Conservation (phyloP, 2,113 vertebrate species). For the Istiophorus platypterus region DNA sequence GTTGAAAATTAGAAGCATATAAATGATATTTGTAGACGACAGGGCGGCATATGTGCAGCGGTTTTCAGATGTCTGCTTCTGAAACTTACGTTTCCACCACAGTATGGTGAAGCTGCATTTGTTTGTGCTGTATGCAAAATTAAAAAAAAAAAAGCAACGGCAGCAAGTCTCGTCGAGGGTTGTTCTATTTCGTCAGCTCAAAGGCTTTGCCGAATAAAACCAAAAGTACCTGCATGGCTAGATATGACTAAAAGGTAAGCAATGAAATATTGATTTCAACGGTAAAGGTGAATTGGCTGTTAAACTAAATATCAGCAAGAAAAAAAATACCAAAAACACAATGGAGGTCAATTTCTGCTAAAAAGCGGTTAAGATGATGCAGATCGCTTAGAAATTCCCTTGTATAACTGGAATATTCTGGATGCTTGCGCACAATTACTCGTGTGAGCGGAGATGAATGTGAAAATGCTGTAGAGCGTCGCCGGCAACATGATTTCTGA, state of each 20-base stretch:
- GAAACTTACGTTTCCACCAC: too few species aligned
- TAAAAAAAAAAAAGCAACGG: background rate
- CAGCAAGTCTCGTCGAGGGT: background rate
- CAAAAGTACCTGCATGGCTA: background rate
- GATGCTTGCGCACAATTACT: background rate
- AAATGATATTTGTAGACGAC: too few species aligned
- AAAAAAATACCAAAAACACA: background rate
- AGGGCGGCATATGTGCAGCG: too few species aligned
- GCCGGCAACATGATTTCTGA: constrained; percentile 24
- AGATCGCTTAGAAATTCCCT: background rate
- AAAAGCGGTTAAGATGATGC: background rate
- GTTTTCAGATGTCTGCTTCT: too few species aligned
- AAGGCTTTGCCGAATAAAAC: background rate
- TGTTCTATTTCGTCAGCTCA: background rate
- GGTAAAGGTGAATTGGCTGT: background rate
- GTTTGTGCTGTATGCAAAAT: background rate
- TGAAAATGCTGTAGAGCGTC: background rate
- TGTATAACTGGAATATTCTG: constrained; percentile 6
- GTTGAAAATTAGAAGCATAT: too few species aligned
- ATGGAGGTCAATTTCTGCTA: background rate
- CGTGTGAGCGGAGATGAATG: constrained; percentile 2
- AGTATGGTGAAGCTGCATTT: background rate
- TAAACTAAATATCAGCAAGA: background rate
- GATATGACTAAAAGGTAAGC: background rate
- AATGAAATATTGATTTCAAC: background rate